Evolutionary conservation across 2,113 vertebrate genomes (phyloP), one percentile per base, ranked within the genome.

Genomic region (Semnornis frantzii): DNA sequence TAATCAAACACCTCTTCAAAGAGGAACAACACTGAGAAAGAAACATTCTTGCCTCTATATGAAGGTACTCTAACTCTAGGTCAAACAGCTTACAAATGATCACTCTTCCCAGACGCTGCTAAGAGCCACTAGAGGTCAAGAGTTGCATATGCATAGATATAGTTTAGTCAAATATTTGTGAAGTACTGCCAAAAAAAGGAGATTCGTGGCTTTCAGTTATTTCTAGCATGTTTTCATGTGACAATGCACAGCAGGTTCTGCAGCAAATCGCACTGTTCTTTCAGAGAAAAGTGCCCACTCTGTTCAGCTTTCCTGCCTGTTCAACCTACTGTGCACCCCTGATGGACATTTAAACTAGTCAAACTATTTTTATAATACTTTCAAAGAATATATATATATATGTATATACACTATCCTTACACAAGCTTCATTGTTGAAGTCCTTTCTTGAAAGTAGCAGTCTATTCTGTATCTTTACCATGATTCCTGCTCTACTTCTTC

Each of bases 351-450:
- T 74, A 66, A 86, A 86, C 78, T n/a, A 78, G 50, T 60, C 48
- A 6, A 60, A 57, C 74, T 80, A 83, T 48, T 87, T 75, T 9
- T 72, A 66, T 82, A 72, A 14, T 33, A 31, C 8, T 68, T 77
- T 34, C 54, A 73, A 24, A 81, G 60, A 77, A 68, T 68, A 72
- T 65, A 8, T 50, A 52, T 50, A 23, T 50, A 46, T 46, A 46
- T 4, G 42, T 10, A 46, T 60, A 9, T 42, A 52, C 3, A 50
- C 11, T 0, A 0, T 2, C 16, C 39, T 82, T 73, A 54, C 12
- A 37, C 14, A 68, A 85, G 31, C 11, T 31, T 81, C 46, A 52
- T 82, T 73, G 39, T 82, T 81, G 58, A 7, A 52, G 23, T 55
- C 20, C 10, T 75, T 65, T 59, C 34, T 83, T 80, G 25, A 25